Conservation (phyloP, 2,797 vertebrate species). For the Anas georgica region DNA sequence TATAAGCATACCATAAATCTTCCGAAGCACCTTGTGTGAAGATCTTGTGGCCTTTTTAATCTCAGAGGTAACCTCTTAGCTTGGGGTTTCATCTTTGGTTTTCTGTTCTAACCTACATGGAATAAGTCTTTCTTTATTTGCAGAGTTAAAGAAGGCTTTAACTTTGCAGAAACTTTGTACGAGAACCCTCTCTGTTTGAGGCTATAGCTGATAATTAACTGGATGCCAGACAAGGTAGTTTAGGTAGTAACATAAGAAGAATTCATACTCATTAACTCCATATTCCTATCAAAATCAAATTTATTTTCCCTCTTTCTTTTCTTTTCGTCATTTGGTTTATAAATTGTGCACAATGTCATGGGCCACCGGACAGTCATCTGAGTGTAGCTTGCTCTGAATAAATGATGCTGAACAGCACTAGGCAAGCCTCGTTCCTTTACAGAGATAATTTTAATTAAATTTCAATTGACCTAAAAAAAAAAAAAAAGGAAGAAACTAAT, state of each 20-base stretch:
- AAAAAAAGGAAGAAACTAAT: slow-evolving; percentile 18
- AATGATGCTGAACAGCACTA: slow-evolving; percentile 51
- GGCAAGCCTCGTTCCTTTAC: slow-evolving; percentile 19
- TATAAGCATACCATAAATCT: neutral
- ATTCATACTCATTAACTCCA: slow-evolving; percentile 44
- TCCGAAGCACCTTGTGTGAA: neutral
- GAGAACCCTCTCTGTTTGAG: neutral
- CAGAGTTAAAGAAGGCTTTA: neutral
- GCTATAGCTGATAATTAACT: slow-evolving; percentile 47
- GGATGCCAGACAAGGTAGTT: slow-evolving; percentile 20
- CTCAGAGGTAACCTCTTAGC: neutral
- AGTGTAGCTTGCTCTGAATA: slow-evolving; percentile 33
- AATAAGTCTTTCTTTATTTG: neutral
- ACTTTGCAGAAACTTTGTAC: neutral
- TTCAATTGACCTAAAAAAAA: slow-evolving; percentile 39
- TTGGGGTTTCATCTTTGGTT: neutral
- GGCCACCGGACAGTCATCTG: slow-evolving; percentile 43
- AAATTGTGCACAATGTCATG: slow-evolving; percentile 37
- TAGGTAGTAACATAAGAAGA: slow-evolving; percentile 49
- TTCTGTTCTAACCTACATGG: neutral
- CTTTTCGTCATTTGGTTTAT: slow-evolving; percentile 38
- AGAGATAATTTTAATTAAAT: slow-evolving; percentile 65
- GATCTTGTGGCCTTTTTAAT: neutral
- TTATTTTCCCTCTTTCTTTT: slow-evolving; percentile 24
- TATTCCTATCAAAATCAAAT: slow-evolving; percentile 55